Evolutionary conservation across 2,113 vertebrate genomes (phyloP).

Genomic region (Callocephalon fimbriatum): DNA sequence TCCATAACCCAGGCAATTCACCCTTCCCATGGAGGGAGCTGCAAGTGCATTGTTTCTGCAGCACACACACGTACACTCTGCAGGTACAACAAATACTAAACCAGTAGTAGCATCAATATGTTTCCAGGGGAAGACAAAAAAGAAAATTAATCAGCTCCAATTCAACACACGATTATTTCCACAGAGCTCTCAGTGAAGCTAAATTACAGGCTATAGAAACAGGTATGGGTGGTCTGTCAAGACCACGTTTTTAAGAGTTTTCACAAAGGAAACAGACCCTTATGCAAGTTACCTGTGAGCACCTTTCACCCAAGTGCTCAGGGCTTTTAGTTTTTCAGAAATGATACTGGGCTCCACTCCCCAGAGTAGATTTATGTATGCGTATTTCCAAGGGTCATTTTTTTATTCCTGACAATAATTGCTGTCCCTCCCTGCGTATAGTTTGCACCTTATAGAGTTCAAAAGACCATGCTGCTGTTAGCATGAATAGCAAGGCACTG

Average conservation of each 20-base stretch:
- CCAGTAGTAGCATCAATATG: rapidly evolving
- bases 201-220: background rate
- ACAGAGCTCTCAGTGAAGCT: background rate
- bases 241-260: background rate
- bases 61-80: rapidly evolving
- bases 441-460: background rate
- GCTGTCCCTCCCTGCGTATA: background rate
- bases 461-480: background rate
- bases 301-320: background rate
- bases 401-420: background rate
- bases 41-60: rapidly evolving
- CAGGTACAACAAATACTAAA: background rate
- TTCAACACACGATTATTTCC: background rate
- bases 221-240: rapidly evolving
- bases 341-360: background rate
- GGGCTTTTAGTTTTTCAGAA: background rate
- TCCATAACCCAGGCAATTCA: background rate
- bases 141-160: rapidly evolving
- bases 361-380: background rate
- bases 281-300: rapidly evolving
- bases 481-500: background rate
- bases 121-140: background rate
- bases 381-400: background rate
- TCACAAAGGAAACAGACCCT: background rate
- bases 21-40: rapidly evolving